phyloP scores from a whole-genome alignment of 2,113 vertebrate species.

The Thymallus thymallus region DNA sequence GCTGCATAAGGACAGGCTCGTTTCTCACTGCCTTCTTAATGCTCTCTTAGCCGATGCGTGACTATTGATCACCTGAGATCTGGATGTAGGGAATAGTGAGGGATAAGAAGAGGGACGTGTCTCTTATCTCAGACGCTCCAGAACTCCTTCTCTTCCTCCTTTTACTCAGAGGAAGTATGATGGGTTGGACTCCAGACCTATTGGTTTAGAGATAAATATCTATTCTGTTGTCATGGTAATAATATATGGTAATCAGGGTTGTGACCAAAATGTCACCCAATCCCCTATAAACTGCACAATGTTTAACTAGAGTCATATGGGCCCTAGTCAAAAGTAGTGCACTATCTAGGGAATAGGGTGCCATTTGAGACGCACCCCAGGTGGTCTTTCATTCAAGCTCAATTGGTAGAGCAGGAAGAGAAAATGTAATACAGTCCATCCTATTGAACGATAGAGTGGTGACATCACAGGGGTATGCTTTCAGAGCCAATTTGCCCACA shows the following conservation, averaged over 20 bases:
- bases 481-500: not conserved
- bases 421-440: too few relatives aligned
- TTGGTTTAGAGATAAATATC: not conserved
- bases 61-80: constrained; percentile 19
- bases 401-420: not conserved
- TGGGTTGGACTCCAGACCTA: not conserved
- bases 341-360: too few relatives aligned
- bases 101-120: constrained; percentile 8
- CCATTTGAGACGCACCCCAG: too few relatives aligned
- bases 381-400: not conserved
- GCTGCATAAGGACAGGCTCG: constrained; percentile 8
- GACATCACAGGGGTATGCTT: not conserved
- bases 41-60: not conserved
- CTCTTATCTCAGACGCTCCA: constrained; percentile 27
- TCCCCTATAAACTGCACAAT: too few relatives aligned
- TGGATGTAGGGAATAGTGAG: not conserved
- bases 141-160: constrained; percentile 1
- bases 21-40: constrained; percentile 4
- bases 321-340: too few relatives aligned
- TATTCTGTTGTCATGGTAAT: not conserved
- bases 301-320: too few relatives aligned
- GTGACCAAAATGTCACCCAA: too few relatives aligned
- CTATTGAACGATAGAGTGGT: not conserved
- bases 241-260: not conserved
- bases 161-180: not conserved